Conservation (phyloP, 2,888 invertebrate genomes). For the Ophioninae sp. region DNA sequence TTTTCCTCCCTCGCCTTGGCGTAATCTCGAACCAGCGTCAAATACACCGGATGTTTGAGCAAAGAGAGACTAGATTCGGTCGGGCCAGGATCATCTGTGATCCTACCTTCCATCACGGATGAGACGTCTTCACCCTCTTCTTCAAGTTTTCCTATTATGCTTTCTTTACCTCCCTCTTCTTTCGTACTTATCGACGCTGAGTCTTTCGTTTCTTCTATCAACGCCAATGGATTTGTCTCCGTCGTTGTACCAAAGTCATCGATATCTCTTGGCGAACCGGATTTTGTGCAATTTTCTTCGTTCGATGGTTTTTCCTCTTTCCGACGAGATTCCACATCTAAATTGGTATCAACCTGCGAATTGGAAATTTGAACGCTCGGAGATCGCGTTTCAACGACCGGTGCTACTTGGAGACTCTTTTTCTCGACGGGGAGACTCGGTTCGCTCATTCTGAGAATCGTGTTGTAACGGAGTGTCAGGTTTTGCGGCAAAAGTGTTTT, state of each 20-base stretch:
- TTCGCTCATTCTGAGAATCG: constrained; percentile 49
- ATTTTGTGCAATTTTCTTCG: constrained; percentile 14
- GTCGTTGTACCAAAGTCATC: constrained; percentile 4
- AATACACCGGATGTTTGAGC: constrained; percentile 71
- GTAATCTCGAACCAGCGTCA: constrained; percentile 73
- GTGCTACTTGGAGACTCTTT: constrained; percentile 49
- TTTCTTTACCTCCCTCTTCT: neutral
- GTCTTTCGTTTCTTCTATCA: constrained; percentile 19
- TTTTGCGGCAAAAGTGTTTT: constrained; percentile 76
- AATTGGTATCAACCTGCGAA: constrained; percentile 12
- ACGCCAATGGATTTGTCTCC: neutral
- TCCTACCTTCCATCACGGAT: constrained; percentile 36
- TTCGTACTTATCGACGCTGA: neutral
- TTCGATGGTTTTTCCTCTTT: neutral
- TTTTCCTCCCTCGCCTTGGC: constrained; percentile 71
- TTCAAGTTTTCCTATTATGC: constrained; percentile 30
- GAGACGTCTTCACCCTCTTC: neutral
- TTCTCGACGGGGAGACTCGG: constrained; percentile 44
- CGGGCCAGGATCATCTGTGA: constrained; percentile 24
- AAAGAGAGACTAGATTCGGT: constrained; percentile 54
- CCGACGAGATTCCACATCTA: neutral
- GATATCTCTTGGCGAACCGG: neutral
- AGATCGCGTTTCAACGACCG: constrained; percentile 23
- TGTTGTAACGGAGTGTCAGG: constrained; percentile 70
- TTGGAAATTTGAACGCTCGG: neutral